phyloP scores from a whole-genome alignment of 1,140 invertebrate genomes.

The Neodiprion pinetum region DNA sequence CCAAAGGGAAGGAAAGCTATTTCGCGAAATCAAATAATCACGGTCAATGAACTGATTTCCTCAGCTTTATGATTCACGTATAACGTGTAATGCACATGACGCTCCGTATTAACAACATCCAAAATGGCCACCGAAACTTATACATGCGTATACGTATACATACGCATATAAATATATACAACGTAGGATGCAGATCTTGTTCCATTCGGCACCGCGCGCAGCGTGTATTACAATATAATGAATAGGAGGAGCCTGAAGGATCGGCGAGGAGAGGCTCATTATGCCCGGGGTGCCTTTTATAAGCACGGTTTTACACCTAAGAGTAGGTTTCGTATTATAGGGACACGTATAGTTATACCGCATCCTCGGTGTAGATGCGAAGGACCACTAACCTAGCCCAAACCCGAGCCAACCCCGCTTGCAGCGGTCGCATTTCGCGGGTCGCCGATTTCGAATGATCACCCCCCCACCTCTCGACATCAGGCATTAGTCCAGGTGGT shows the following conservation, averaged over 20 bases:
- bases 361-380: not conserved
- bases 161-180: no score
- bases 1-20: no score
- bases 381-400: not conserved
- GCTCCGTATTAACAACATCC: no score
- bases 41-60: no score
- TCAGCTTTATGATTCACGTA: no score
- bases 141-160: no score
- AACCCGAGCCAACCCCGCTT: not conserved
- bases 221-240: not conserved
- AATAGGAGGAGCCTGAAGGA: not conserved
- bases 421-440: slow-evolving; percentile 56
- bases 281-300: not conserved
- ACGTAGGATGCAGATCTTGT: no score
- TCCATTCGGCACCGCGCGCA: not conserved
- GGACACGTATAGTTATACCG: no score
- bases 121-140: no score
- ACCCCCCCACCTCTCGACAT: slow-evolving; percentile 38
- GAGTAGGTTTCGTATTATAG: not conserved
- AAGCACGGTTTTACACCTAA: not conserved
- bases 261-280: not conserved
- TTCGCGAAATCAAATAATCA: no score
- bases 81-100: no score
- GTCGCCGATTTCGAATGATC: slow-evolving; percentile 56
- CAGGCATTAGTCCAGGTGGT: not conserved